Percentiles rank a stretch among this genome's conserved stretches.
phyloP scores from a whole-genome alignment of 2,888 invertebrate species.

The Encarsia formosa region DNA sequence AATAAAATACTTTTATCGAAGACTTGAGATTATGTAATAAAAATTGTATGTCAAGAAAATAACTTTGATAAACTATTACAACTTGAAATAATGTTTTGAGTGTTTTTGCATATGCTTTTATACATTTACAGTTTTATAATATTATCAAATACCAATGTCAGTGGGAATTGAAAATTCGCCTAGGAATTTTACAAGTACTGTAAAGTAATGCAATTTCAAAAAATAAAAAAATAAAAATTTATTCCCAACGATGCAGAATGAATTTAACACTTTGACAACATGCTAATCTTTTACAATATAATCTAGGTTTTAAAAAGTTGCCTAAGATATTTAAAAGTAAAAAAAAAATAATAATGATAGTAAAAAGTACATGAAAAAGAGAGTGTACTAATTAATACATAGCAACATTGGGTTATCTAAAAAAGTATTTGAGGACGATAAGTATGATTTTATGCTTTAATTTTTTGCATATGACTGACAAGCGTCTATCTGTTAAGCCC shows the following conservation, averaged over 20 bases:
- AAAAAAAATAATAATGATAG: constrained; percentile 9
- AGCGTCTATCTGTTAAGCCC: constrained; percentile 6
- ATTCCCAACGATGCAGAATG: constrained; percentile 22
- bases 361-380: constrained; percentile 1
- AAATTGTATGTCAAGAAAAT: constrained; percentile 10
- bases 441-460: constrained; percentile 10
- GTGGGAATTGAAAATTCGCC: constrained; percentile 24
- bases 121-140: constrained; percentile 41
- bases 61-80: constrained; percentile 15
- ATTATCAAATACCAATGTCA: constrained; percentile 13
- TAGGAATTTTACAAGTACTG: constrained; percentile 18
- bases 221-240: constrained; percentile 10
- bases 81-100: constrained; percentile 37
- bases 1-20: constrained; percentile 15
- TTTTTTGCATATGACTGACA: constrained; percentile 9
- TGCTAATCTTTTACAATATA: constrained; percentile 37
- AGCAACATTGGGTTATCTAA: constrained; percentile 17
- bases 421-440: constrained; percentile 4
- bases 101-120: constrained; percentile 39
- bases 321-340: constrained; percentile 22
- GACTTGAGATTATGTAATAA: constrained; percentile 19
- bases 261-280: constrained; percentile 34
- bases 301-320: constrained; percentile 32
- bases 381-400: neutral
- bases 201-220: constrained; percentile 13